phyloP scores from a whole-genome alignment of 2,113 vertebrate genomes.

The Rhinogobius similis region DNA sequence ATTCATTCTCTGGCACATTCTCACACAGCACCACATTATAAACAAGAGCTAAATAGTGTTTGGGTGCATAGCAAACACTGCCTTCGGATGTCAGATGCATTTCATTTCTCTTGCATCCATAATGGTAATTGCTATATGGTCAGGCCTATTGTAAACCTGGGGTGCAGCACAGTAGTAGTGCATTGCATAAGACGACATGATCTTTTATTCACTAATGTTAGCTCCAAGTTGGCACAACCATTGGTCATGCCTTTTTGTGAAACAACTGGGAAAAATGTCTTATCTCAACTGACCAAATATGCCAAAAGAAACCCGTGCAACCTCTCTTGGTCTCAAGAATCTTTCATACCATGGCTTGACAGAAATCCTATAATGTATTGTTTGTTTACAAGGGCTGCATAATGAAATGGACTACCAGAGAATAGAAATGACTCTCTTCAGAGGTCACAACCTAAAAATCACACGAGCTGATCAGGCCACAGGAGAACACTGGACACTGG shows the following conservation, averaged over 20 bases:
- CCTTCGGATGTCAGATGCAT: background rate
- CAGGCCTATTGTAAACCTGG: too few species aligned
- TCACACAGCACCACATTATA: background rate
- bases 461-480: slow-evolving; percentile 6
- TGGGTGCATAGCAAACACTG: background rate
- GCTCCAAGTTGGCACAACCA: too few species aligned
- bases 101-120: background rate
- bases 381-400: background rate
- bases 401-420: background rate
- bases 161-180: too few species aligned
- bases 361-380: background rate
- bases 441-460: slow-evolving; percentile 12
- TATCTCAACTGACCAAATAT: too few species aligned
- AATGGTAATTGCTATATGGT: background rate
- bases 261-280: too few species aligned
- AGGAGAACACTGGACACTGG: background rate
- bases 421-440: background rate
- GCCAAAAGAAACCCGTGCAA: too few species aligned
- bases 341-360: background rate
- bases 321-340: background rate
- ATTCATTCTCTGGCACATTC: background rate
- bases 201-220: too few species aligned
- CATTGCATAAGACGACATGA: too few species aligned
- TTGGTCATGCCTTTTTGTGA: too few species aligned
- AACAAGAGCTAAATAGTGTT: background rate